Evolutionary conservation across 2,888 invertebrate genomes (phyloP).

Genomic region (Escarpia spicata): DNA sequence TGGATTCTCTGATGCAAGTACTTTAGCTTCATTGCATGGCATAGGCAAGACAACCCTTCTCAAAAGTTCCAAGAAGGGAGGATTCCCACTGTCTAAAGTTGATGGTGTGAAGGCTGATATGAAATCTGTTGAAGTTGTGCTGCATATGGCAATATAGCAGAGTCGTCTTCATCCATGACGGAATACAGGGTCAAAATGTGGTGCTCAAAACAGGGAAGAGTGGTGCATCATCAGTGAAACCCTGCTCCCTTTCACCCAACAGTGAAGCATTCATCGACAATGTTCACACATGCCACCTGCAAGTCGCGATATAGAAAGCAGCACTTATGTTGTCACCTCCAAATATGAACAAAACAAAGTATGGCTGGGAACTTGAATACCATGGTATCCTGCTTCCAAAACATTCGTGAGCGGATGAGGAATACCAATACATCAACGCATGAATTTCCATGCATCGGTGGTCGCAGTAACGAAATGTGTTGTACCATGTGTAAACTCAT

Average conservation of each 20-base stretch:
- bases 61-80: conserved; percentile 25
- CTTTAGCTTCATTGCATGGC: conserved; percentile 27
- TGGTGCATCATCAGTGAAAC: conserved; percentile 27
- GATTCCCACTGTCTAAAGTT: conserved; percentile 17
- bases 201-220: conserved; percentile 26
- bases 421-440: background rate
- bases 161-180: conserved; percentile 26
- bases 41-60: conserved; percentile 26
- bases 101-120: conserved; percentile 25
- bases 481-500: background rate
- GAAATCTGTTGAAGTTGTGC: conserved; percentile 20
- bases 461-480: background rate
- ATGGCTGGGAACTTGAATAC: conserved; percentile 23
- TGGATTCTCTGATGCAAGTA: conserved; percentile 8
- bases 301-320: conserved; percentile 25
- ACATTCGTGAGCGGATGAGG: background rate
- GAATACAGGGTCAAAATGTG: conserved; percentile 24
- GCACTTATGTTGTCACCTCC: background rate
- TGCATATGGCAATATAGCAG: conserved; percentile 30
- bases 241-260: conserved; percentile 29
- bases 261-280: conserved; percentile 28
- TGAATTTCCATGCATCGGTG: background rate
- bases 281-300: conserved; percentile 21
- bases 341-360: background rate
- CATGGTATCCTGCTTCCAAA: background rate